These are phyloP conservation scores for Drosophila prolongata DNA, from an alignment of 2,888 invertebrate species.

Conservation along the genomic window DNA sequence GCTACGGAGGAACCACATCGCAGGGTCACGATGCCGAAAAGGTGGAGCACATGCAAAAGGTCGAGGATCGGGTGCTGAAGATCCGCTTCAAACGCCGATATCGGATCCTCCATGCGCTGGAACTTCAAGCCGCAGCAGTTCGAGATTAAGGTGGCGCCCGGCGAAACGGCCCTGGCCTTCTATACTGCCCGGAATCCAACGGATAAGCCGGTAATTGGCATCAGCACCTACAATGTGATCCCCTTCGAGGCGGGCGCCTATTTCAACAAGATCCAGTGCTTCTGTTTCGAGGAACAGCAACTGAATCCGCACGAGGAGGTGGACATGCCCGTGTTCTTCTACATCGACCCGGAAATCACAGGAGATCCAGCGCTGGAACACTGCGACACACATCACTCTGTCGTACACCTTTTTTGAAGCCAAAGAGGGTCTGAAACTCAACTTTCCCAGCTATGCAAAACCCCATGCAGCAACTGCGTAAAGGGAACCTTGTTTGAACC, in stretches of 20 bases:
- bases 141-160: slow-evolving; percentile 94
- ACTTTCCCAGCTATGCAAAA: slow-evolving; percentile 88
- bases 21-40: slow-evolving; percentile 88
- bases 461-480: slow-evolving; percentile 68
- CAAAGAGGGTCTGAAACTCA: slow-evolving; percentile 91
- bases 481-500: slow-evolving; percentile 15
- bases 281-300: slow-evolving; percentile 99
- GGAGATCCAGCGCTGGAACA: slow-evolving; percentile 96
- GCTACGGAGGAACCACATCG: slow-evolving; percentile 95
- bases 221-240: slow-evolving; percentile 98
- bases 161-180: slow-evolving; percentile 99
- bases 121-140: slow-evolving; percentile 97
- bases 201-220: slow-evolving; percentile 93
- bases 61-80: slow-evolving; percentile 89
- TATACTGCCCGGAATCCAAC: slow-evolving; percentile 98
- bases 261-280: slow-evolving; percentile 99
- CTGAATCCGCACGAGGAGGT: slow-evolving; percentile 99
- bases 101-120: slow-evolving; percentile 96
- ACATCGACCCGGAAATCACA: slow-evolving; percentile 97
- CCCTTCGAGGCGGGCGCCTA: slow-evolving; percentile 99
- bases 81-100: slow-evolving; percentile 97
- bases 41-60: slow-evolving; percentile 90
- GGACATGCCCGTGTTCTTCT: slow-evolving; percentile 99
- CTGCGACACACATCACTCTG: slow-evolving; percentile 93
- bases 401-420: slow-evolving; percentile 99